Evolutionary conservation across 2,113 vertebrate species (phyloP).

Genomic region (Megaceryle maxima): DNA sequence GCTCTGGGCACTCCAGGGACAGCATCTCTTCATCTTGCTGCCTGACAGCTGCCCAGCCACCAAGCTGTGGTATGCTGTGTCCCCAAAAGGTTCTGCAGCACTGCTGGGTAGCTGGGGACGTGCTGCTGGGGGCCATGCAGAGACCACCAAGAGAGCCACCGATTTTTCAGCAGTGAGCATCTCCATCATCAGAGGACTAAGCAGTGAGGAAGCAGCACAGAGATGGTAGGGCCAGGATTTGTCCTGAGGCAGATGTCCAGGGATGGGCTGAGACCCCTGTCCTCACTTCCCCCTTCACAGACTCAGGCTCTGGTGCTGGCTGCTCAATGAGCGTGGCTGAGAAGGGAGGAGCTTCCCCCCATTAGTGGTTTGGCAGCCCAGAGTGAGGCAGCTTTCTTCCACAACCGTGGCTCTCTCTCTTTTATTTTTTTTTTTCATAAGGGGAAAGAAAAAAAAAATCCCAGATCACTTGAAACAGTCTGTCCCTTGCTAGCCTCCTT

Average conservation of each 20-base stretch:
- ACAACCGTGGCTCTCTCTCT: neutral
- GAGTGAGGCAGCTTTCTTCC: neutral
- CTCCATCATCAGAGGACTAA: neutral
- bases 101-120: neutral
- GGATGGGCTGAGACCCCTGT: neutral
- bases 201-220: neutral
- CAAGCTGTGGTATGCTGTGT: rapidly evolving
- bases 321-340: neutral
- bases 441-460: neutral
- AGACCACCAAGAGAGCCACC: neutral
- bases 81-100: neutral
- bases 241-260: neutral
- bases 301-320: neutral
- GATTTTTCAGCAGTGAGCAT: neutral
- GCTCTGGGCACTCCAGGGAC: neutral
- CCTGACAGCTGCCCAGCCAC: neutral
- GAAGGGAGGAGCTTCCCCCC: neutral
- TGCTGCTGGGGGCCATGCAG: neutral
- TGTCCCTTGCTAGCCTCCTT: neutral
- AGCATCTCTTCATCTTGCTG: neutral
- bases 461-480: rapidly evolving
- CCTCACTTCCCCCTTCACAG: rapidly evolving
- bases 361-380: neutral
- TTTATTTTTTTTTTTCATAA: neutral
- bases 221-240: neutral